Base-by-base conservation (phyloP, 2,797 vertebrate genomes). In the Pseudomugil tenellus region DNA sequence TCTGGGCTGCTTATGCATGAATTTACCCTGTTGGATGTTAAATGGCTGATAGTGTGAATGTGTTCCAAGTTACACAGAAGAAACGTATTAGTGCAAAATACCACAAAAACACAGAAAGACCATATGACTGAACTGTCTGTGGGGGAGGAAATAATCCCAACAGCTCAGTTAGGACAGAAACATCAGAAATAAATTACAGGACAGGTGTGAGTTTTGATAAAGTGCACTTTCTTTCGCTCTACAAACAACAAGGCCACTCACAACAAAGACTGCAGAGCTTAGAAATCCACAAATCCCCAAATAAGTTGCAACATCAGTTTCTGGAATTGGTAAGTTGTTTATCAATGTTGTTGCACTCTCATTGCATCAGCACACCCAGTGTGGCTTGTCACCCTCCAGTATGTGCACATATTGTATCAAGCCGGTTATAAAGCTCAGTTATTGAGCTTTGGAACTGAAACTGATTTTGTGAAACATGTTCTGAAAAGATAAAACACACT, bases 1-100 rank as follows among this genome's bases (percentile, higher is more conserved):
- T 69, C 51, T 69, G 41, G 57, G 49, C 59, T 74, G 54, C 72
- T 26, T 75, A 23, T 63, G 21, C 55, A 49, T 70, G 60, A 23
- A 17, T 43, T 29, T 55, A 63, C 39, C 52, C 62, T 8, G 25
- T 54, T 31, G 65, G 61, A 82, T 60, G 59, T 69, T 46, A 76
- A 78, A 67, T 67, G 39, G 57, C 21, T 11, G 31, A 67, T 51
- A 29, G 26, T 48, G 51, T 34, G 57, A 76, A 67, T 35, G 29
- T 19, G 3, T 23, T 74, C n/a, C 59, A 57, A 52, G 6, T 56
- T 41, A 37, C 23, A 80, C 54, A 66, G 54, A 57, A 48, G 23
- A 60, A 68, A 53, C 43, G 35, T 29, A 28, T 67, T 49, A 4
- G 19, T 32, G 29, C 35, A 41, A 12, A 31, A 26, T 19, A 54